Evolutionary conservation across 2,888 invertebrate genomes (phyloP), one percentile per base, ranked within the genome.

Genomic region (Acronicta leporina): DNA sequence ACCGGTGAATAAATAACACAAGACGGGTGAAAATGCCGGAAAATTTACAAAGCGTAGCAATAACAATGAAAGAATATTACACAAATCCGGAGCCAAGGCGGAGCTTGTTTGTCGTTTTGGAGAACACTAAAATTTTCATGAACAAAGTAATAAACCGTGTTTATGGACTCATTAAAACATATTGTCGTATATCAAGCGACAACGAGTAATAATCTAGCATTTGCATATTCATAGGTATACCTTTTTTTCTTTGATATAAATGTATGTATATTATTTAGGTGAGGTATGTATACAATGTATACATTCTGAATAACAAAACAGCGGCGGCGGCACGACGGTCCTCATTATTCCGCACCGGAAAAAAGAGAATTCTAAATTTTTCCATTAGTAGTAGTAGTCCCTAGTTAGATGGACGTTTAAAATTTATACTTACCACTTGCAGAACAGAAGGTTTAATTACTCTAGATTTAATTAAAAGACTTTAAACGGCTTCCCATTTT

Each of bases 111-210:
- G 80, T 86, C 83, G 75, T 85, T 83, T 80, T 75, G 75, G 63
- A 72, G 75, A 81, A 80, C 77, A 85, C 76, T 85, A 84, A 86
- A 84, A 81, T 81, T 79, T 86, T 87, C 78, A 86, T 79, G 83
- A 79, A 76, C 79, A 68, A 72, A 72, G 81, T 77, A 80, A 82
- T 86, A 85, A 86, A 83, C 58, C 68, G 73, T 79, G 84, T 87
- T 87, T 84, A 86, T 78, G 79, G 60, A 69, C 76, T 83, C 85
- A 83, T 87, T 86, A 86, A 82, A 82, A 77, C 77, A 77, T 80
- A 80, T 77, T 81, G 82, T 80, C 77, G 79, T 68, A 70, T 68
- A 72, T 74, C 77, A 81, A 75, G 75, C 77, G 75, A 76, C 79
- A 76, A 71, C 72, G 79, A 82, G 83, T 80, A 80, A 80, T 80